Evolutionary conservation across 2,888 invertebrate genomes (phyloP).

Genomic region (Dicycla oo): DNA sequence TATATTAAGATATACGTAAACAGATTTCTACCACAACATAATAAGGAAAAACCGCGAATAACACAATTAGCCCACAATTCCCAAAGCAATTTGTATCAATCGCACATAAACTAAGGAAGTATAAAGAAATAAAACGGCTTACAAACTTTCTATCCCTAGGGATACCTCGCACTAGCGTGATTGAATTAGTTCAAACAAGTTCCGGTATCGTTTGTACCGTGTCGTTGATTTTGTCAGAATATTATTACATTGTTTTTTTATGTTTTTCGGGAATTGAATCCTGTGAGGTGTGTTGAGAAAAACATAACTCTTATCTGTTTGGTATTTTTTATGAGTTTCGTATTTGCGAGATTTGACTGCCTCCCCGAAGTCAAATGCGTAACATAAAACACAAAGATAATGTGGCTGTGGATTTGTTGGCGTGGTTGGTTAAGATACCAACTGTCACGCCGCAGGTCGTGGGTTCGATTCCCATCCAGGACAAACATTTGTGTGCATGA

Average conservation of each 20-base stretch:
- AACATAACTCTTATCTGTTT: slow-evolving; percentile 2
- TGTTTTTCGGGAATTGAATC: slow-evolving; percentile 46
- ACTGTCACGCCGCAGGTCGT: no score
- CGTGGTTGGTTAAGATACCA: no score
- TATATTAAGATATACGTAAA: not conserved
- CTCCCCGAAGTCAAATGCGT: not conserved
- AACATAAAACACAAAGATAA: not conserved
- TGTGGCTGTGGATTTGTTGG: not conserved
- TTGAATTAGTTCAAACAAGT: slow-evolving; percentile 76
- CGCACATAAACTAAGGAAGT: slow-evolving; percentile 63
- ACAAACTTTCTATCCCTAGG: slow-evolving; percentile 74
- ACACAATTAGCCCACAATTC: slow-evolving; percentile 63
- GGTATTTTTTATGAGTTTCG: slow-evolving; percentile 14
- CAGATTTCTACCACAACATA: slow-evolving; percentile 10
- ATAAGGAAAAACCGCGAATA: slow-evolving; percentile 35
- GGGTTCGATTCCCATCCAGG: no score
- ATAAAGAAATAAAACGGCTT: slow-evolving; percentile 70
- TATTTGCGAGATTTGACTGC: slow-evolving; percentile 7
- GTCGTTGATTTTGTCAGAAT: slow-evolving; percentile 55
- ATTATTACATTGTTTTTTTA: slow-evolving; percentile 58
- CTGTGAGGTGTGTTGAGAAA: slow-evolving; percentile 26
- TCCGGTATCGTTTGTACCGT: slow-evolving; percentile 56
- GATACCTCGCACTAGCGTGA: slow-evolving; percentile 70
- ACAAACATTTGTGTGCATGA: no score
- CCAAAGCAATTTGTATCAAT: slow-evolving; percentile 76